Evolutionary conservation across 2,888 invertebrate genomes (phyloP), one percentile per base, ranked within the genome.

Genomic region (Rhyacophila evoluta): DNA sequence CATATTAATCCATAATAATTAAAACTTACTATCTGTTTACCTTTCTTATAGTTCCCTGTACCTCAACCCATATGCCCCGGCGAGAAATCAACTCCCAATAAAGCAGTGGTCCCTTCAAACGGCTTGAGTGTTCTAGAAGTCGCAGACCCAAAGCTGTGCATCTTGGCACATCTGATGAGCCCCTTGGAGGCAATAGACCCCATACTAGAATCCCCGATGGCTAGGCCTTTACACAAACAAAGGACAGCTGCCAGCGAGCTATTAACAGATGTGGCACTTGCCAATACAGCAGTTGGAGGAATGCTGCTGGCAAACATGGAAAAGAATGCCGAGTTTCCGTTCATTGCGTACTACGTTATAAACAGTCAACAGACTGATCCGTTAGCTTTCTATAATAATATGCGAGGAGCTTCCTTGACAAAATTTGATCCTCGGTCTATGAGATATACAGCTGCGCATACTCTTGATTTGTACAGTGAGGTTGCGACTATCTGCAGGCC

Each of bases 221-320:
- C 95, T 27, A 94, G 94, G 86, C 96, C 96, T 1, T 87, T 96
- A 83, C 91, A 94, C 77, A 92, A 94, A 84, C 96, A 97, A 86
- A 92, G 94, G 83, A 89, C 93, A 25, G 94, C 94, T 0, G 96
- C 95, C 2, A 93, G 93, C 0, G 95, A 96, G 83, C 87, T 96
- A 36, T 87, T 96, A 8, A 92, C 90, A 68, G 96, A 96, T 84
- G 92, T 95, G 2, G 93, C 93, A 2, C 86, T 92, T 86, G 94
- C 93, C 10, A 94, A 94, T 85, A 93, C 92, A 0, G 94, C 94
- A 0, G 92, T 93, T 0, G 94, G 94, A 2, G 95, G 95, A 75
- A 96, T 97, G 93, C 87, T 97, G n/a, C 87, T 97, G 72, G 95
- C 95, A 12, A 97, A 97, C 85, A 95, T 97, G 95, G 96, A 97